Evolutionary conservation across 2,888 invertebrate genomes (phyloP), one percentile per base, ranked within the genome.

Genomic region (Limnephilus rhombicus): DNA sequence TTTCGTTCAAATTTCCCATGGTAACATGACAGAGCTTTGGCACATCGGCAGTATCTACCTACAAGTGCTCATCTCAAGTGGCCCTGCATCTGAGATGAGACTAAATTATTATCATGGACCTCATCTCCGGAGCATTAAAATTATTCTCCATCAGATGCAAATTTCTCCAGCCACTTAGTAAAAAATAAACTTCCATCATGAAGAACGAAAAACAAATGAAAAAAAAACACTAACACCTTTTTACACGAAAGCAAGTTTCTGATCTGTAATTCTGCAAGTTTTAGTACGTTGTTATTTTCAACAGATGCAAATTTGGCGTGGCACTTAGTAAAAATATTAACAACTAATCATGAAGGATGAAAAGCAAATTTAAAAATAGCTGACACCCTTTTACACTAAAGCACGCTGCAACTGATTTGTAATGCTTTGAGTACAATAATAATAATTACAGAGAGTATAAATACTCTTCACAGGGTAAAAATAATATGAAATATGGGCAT

Each of bases 401-500:
- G 24, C 37, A 24, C 11, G 37, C 37, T 18, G 37, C 37, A 37
- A 37, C 83, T 37, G 83, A 37, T 83, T 37, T 83, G 24, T 37
- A 37, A 83, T 41, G 53, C 68, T n/a, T 18, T 68, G 24, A 24
- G 53, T 9, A 68, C 24, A 68, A 68, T 68, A 68, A 68, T 68
- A 68, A 68, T 68, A 68, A 68, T 68, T 68, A 68, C 68, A 68
- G 68, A 18, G 68, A 24, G n/a, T 24, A 68, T 68, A n/a, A 68
- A 68, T 68, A 68, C 68, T 37, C 83, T 37, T 24, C 83, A 83
- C 11, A 15, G 83, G 83, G 31, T 37, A 83, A 37, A 83, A 83
- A 37, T 37, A 83, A 83, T 83, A 37, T 83, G 34, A 83, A 83
- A 83, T 83, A 83, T 83, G 83, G 83, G 83, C 34, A 37, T 37